phyloP scores from a whole-genome alignment of 2,113 vertebrate genomes.

The Chaenocephalus aceratus region DNA sequence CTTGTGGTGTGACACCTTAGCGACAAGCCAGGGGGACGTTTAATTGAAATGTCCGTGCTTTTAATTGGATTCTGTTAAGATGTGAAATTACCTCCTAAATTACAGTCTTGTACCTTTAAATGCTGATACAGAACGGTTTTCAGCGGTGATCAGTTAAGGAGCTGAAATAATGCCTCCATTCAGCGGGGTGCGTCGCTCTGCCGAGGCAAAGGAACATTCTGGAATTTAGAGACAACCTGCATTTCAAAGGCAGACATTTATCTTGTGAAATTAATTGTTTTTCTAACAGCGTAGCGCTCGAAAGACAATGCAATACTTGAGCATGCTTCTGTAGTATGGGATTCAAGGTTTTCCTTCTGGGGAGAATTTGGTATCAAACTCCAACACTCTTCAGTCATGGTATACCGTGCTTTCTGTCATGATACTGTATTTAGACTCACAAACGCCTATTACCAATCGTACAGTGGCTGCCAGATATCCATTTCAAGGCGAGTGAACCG shows the following conservation, averaged over 20 bases:
- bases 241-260: conserved; percentile 77
- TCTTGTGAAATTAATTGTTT: conserved; percentile 62
- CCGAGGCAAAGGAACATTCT: conserved; percentile 57
- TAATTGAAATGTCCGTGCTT: conserved; percentile 84
- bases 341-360: conserved; percentile 9
- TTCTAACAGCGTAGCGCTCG: conserved; percentile 62
- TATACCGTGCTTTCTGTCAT: conserved; percentile 16
- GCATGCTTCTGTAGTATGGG: conserved; percentile 19
- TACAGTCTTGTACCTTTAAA: conserved; percentile 81
- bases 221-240: conserved; percentile 66
- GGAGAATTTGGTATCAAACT: conserved; percentile 18
- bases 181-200: conserved; percentile 50
- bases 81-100: conserved; percentile 84
- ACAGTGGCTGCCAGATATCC: conserved; percentile 49
- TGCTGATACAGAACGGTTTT: conserved; percentile 75
- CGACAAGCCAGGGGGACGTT: conserved; percentile 75
- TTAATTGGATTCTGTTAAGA: conserved; percentile 87
- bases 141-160: conserved; percentile 78
- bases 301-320: conserved; percentile 65
- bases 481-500: conserved; percentile 57
- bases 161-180: conserved; percentile 75
- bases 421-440: conserved; percentile 37
- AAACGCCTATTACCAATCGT: conserved; percentile 34
- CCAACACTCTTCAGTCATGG: neutral
- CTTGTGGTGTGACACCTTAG: conserved; percentile 79